Percentiles rank a stretch among this genome's conserved stretches.
Conservation (phyloP, 2,113 vertebrate species). For the Polypterus senegalus region DNA sequence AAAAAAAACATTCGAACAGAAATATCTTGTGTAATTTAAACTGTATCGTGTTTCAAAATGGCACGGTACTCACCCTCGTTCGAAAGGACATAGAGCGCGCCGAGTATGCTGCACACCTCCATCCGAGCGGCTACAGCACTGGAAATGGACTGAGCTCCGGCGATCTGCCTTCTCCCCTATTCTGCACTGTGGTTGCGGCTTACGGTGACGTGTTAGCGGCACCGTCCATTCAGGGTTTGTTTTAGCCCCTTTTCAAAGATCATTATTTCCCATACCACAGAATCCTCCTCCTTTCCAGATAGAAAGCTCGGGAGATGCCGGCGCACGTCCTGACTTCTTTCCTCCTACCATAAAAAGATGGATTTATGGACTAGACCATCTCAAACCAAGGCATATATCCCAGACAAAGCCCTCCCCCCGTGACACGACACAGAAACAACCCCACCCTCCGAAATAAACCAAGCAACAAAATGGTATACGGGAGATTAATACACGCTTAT, state of each 20-base stretch:
- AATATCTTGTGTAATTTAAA: too few species aligned
- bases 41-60: too few species aligned
- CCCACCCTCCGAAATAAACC: conserved; percentile 46
- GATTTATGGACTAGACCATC: conserved; percentile 39
- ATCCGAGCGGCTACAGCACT: conserved; percentile 24
- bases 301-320: conserved; percentile 21
- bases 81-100: conserved; percentile 3
- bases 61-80: not conserved
- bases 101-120: conserved; percentile 17
- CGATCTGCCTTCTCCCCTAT: conserved; percentile 40
- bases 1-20: too few species aligned
- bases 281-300: conserved; percentile 22
- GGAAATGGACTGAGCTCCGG: conserved; percentile 36
- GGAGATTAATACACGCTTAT: too few species aligned
- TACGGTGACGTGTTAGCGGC: conserved; percentile 57
- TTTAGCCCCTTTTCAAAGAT: conserved; percentile 9
- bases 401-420: conserved; percentile 41
- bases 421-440: conserved; percentile 47
- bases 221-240: conserved; percentile 65
- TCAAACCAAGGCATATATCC: conserved; percentile 53
- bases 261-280: not conserved
- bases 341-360: conserved; percentile 34
- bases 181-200: conserved; percentile 55
- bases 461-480: conserved; percentile 18
- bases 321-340: conserved; percentile 12